A percentile compares a stretch with the other conserved stretches of the same genome.
These are phyloP conservation scores for Stratiolaelaps scimitus DNA, from an alignment of 1,140 invertebrate genomes.

Conservation along the genomic window DNA sequence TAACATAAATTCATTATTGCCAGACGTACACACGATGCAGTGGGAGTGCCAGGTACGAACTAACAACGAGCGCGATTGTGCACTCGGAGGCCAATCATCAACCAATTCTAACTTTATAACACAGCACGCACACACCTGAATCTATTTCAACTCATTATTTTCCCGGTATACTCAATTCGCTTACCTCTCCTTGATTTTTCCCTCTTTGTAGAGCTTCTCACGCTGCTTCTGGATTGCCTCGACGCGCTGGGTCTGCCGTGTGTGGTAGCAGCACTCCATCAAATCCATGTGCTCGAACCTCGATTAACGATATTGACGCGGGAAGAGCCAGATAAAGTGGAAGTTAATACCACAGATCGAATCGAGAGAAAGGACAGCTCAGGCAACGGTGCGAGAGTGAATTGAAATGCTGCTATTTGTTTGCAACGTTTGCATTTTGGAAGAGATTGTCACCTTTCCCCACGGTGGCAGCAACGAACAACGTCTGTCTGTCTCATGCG, in stretches of 20 bases:
- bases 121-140: no score
- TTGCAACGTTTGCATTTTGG: neutral
- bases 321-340: no score
- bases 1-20: no score
- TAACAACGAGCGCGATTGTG: no score
- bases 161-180: no score
- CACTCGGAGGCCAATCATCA: no score
- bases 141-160: no score
- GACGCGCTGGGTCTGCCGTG: neutral
- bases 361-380: neutral
- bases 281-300: conserved; percentile 1
- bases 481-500: neutral
- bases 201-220: neutral
- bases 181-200: conserved; percentile 11
- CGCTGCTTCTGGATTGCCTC: neutral
- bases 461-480: neutral
- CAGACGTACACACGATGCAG: no score
- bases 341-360: no score
- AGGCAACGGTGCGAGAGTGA: neutral
- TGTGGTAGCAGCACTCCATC: neutral
- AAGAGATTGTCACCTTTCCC: neutral
- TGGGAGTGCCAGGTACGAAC: no score
- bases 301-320: neutral
- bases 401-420: neutral
- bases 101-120: no score